Evolutionary conservation across 1,140 invertebrate genomes (phyloP).

Genomic region (Heliconius hewitsoni): DNA sequence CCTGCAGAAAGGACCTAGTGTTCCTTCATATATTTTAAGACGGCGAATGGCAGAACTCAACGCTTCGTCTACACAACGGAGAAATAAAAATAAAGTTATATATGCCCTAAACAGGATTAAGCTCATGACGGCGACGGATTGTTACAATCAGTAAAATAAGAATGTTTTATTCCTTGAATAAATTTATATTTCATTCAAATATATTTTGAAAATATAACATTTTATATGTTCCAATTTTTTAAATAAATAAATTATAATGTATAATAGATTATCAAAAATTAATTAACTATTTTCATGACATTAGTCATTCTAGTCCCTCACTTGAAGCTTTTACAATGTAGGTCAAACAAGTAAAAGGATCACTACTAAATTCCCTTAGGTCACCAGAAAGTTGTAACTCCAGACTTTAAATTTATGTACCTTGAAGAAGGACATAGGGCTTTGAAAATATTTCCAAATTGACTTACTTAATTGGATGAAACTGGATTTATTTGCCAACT

Average conservation of each 20-base stretch:
- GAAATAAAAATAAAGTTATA: no score
- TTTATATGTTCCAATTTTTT: no score
- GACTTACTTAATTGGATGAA: neutral
- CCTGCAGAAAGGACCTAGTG: neutral
- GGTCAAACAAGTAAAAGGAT: slow-evolving; percentile 10
- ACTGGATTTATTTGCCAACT: neutral
- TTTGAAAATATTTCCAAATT: neutral
- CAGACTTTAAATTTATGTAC: slow-evolving; percentile 9
- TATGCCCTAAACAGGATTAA: no score
- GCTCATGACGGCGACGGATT: no score
- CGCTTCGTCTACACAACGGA: no score
- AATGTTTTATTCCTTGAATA: no score
- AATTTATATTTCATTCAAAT: no score
- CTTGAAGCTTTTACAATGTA: slow-evolving; percentile 11
- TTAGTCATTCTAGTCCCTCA: neutral
- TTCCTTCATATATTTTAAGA: neutral
- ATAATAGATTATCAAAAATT: neutral
- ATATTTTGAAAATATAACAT: no score
- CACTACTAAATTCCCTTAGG: slow-evolving; percentile 8
- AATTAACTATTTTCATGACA: neutral
- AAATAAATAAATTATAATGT: no score
- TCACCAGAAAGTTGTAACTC: neutral
- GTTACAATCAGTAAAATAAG: no score
- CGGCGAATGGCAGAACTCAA: neutral
- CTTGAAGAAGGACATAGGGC: neutral